Evolutionary conservation across 2,113 vertebrate species (phyloP).

Genomic region (Psilopsiagon aymara): DNA sequence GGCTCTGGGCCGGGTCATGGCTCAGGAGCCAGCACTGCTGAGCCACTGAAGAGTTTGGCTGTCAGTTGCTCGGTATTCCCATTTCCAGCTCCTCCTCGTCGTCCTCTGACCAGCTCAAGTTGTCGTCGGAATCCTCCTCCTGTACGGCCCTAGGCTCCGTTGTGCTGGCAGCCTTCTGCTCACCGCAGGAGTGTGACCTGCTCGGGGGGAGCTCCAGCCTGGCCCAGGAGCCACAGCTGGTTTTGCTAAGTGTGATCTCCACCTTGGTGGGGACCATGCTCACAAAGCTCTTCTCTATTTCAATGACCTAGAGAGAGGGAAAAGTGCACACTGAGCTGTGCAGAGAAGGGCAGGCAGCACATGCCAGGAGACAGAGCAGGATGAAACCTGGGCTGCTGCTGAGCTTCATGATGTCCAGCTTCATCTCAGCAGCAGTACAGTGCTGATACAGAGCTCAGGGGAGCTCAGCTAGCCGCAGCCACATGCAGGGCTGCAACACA

Average conservation of each 20-base stretch:
- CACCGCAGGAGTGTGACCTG: not conserved
- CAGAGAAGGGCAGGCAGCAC: not conserved
- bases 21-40: not conserved
- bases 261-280: conserved; percentile 91
- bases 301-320: conserved; percentile 78
- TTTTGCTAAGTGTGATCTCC: conserved; percentile 88
- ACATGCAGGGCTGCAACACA: accelerated
- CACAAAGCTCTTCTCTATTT: conserved; percentile 81
- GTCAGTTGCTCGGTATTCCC: conserved; percentile 13
- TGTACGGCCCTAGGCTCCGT: not conserved
- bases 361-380: not conserved
- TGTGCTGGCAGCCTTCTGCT: not conserved
- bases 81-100: conserved; percentile 56
- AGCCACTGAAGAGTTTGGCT: not conserved
- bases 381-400: not conserved
- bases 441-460: not conserved
- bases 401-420: accelerated
- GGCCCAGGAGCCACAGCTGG: conserved; percentile 85
- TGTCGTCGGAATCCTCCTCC: conserved; percentile 71
- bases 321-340: not conserved
- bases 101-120: conserved; percentile 81
- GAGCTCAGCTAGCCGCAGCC: not conserved
- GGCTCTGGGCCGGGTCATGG: not conserved
- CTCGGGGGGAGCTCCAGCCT: conserved; percentile 85
- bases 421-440: not conserved